Evolutionary conservation across 2,797 vertebrate genomes (phyloP).

Genomic region (Mastacembelus armatus): DNA sequence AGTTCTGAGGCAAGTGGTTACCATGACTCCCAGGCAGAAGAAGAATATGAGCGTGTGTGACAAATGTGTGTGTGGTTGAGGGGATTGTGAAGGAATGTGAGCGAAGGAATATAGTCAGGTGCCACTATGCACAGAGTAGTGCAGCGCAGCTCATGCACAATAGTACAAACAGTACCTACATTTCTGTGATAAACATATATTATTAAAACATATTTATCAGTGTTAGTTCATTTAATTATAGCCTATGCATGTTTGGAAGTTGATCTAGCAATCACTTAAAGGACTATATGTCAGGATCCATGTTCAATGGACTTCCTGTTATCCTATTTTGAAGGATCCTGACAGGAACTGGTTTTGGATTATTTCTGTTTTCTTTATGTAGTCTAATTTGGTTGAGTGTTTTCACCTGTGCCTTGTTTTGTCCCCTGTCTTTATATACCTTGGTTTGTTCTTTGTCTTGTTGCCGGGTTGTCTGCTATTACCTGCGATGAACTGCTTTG

Average conservation of each 20-base stretch:
- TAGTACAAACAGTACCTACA: not conserved
- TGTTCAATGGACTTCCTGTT: too few relatives aligned
- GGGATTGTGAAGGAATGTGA: not conserved
- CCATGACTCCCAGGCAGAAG: slow-evolving; percentile 70
- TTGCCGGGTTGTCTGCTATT: too few relatives aligned
- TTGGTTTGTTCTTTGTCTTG: too few relatives aligned
- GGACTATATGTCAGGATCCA: too few relatives aligned
- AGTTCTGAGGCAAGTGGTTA: too few relatives aligned
- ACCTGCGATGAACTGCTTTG: not conserved
- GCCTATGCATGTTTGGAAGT: not conserved
- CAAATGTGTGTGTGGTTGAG: not conserved
- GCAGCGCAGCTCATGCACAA: not conserved
- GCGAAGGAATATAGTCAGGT: slow-evolving; percentile 1
- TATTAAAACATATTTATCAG: not conserved
- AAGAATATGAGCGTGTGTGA: slow-evolving; percentile 6
- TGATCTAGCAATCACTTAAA: not conserved
- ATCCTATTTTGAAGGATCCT: too few relatives aligned
- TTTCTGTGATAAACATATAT: not conserved
- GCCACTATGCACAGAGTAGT: not conserved
- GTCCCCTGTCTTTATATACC: too few relatives aligned
- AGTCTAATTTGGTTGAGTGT: too few relatives aligned
- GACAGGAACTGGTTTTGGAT: too few relatives aligned
- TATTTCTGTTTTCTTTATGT: too few relatives aligned
- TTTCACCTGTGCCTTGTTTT: too few relatives aligned
- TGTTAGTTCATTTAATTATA: not conserved